Conservation (phyloP, 2,888 invertebrate genomes). For the Timandra comae region DNA sequence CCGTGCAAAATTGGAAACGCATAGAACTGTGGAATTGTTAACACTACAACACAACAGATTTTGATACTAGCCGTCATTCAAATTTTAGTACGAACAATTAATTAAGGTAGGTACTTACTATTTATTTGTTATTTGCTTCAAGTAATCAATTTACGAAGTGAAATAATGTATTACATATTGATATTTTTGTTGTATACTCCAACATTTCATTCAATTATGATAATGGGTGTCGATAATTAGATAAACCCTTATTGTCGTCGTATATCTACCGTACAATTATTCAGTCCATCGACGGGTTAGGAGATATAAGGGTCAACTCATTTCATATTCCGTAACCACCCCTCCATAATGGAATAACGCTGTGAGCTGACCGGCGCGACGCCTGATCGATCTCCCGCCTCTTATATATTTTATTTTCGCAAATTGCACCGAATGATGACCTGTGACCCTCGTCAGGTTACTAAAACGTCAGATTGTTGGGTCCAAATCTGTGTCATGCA, state of each 20-base stretch:
- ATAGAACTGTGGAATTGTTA: no score
- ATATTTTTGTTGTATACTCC: no score
- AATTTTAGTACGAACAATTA: no score
- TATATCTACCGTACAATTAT: slow-evolving; percentile 29
- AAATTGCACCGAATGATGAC: slow-evolving; percentile 62
- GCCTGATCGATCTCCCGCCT: slow-evolving; percentile 49
- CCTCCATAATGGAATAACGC: slow-evolving; percentile 67
- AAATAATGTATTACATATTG: no score
- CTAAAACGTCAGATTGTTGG: slow-evolving; percentile 38
- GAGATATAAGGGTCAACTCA: slow-evolving; percentile 58
- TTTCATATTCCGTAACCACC: slow-evolving; percentile 59
- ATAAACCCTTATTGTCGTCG: background rate
- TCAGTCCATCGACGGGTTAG: slow-evolving; percentile 31
- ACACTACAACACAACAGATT: no score
- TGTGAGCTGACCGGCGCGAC: slow-evolving; percentile 45
- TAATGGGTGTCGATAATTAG: no score
- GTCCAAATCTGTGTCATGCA: slow-evolving; percentile 16
- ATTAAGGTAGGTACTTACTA: no score
- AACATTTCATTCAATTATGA: no score
- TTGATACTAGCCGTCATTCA: no score
- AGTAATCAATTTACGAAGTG: no score
- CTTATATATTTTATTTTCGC: slow-evolving; percentile 63
- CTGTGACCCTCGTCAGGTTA: slow-evolving; percentile 58
- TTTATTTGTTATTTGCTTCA: no score
- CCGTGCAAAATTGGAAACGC: no score